Evolutionary conservation across 1,140 invertebrate genomes (phyloP), one percentile per base, ranked within the genome.

Genomic region (Maconellicoccus hirsutus): DNA sequence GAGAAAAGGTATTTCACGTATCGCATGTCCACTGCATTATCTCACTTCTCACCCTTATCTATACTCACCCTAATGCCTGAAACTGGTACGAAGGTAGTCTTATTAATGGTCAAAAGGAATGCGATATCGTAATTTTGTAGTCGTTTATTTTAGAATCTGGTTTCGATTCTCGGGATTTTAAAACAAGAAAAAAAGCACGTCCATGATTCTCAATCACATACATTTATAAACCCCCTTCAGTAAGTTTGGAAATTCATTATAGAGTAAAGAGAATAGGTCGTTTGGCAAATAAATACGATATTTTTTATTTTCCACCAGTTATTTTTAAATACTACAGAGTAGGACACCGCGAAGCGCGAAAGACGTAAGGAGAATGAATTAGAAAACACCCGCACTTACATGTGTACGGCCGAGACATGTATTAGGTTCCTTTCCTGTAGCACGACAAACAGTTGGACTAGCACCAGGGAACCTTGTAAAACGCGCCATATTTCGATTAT

Each of bases 301-400:
- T 52, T 52, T 52, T 52, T 52, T 52, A 52, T 52, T 52, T 52
- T 52, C n/a, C 42, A 52, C 42, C 16, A 16, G 42, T 52, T 52
- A 52, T 52, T 52, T 52, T 52, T 52, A 52, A 52, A 52, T 52
- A 16, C 42, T 2, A 3, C 10, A 6, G 42, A 19, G 6, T 14
- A 16, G n/a, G 16, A 3, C 12, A 52, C 42, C 2, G 42, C 12
- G 42, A 52, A 16, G 42, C 12, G n/a, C n/a, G 42, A 52, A 19
- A 16, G 42, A 52, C 42, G 42, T 33, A 33, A 3, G 42, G 42
- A 16, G 42, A 3, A 52, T 52, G 3, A 33, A n/a, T n/a, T n/a
- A 16, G n/a, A 52, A 52, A 52, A 52, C 42, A 52, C 42, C 42
- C 42, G 42, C 42, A 52, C 42, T 52, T 52, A 52, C 42, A 52